These are phyloP conservation scores for Ammodytes marinus DNA, from an alignment of 2,113 vertebrate genomes.

Conservation along the genomic window DNA sequence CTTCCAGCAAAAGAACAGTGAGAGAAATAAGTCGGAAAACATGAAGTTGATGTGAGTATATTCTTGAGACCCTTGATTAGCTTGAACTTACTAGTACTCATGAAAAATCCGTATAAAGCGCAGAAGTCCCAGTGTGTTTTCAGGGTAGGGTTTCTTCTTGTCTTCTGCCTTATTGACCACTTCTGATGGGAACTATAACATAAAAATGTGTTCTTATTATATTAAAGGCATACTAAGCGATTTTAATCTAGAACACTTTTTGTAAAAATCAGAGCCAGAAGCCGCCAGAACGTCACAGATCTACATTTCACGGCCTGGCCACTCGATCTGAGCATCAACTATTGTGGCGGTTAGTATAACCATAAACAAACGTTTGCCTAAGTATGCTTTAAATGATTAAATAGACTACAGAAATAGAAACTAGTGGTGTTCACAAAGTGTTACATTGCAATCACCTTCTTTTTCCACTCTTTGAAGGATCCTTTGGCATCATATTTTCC, in stretches of 20 bases:
- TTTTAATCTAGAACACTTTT: no score
- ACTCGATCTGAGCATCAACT: no score
- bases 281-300: no score
- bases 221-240: no score
- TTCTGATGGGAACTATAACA: slow-evolving; percentile 55
- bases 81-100: slow-evolving; percentile 60
- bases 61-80: no score
- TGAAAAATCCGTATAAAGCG: slow-evolving; percentile 70
- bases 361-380: no score
- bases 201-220: not conserved
- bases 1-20: no score
- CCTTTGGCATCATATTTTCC: slow-evolving; percentile 3
- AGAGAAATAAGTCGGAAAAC: not conserved
- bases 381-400: not conserved
- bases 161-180: slow-evolving; percentile 55
- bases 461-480: slow-evolving; percentile 73
- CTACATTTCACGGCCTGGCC: no score
- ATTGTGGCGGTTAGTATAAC: no score
- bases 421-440: no score
- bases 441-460: slow-evolving; percentile 53
- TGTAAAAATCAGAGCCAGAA: no score
- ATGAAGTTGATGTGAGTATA: no score
- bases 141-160: slow-evolving; percentile 53
- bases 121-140: slow-evolving; percentile 60
- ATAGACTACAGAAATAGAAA: accelerated